Evolutionary conservation across 2,888 invertebrate genomes (phyloP), one percentile per base, ranked within the genome.

Genomic region (Timema podura): DNA sequence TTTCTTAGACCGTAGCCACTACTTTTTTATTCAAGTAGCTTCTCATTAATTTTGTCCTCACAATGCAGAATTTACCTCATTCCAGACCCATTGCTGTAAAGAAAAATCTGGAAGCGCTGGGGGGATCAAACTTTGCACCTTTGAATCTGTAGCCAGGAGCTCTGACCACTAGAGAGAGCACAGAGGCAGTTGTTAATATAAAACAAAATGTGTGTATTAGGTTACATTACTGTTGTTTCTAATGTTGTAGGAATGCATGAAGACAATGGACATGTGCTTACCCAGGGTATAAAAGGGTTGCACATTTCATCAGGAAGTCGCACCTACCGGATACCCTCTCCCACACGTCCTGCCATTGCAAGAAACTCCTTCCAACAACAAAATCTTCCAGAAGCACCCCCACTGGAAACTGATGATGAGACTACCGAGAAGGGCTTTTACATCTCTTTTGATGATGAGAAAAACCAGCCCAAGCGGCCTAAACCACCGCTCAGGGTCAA

Each of bases 261-360:
- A 46, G 68, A 46, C 11, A 48, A 66, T 44, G 64, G 69, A 10
- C 59, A 69, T 13, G 47, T 64, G 80, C 65, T 87, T 13, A 83
- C 87, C 61, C 87, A 87, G 78, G 90, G 90, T 77, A 88, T 93
- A 77, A 87, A 89, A 77, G 87, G 90, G 76, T 83, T 94, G 75
- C 90, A 94, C 81, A 95, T 95, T 75, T 91, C 93, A 11, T 94
- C 93, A 48, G 95, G 95, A 70, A 93, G 89, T 79, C 84, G 93
- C 72, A 95, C 95, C 8, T 95, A 95, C 81, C 88, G 95, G 79
- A 92, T 95, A 81, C 92, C 93, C 44, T 95, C 95, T 64, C 95
- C 95, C 16, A 93, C 93, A 67, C 83, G 93, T 71, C 92, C 93
- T 2, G 85, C 88, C 73, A 83, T 85, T 75, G 87, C 87, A 73